Percentiles rank a stretch among this genome's conserved stretches.
These are phyloP conservation scores for Drosophila nannoptera DNA, from an alignment of 1,140 invertebrate genomes.

Conservation along the genomic window DNA sequence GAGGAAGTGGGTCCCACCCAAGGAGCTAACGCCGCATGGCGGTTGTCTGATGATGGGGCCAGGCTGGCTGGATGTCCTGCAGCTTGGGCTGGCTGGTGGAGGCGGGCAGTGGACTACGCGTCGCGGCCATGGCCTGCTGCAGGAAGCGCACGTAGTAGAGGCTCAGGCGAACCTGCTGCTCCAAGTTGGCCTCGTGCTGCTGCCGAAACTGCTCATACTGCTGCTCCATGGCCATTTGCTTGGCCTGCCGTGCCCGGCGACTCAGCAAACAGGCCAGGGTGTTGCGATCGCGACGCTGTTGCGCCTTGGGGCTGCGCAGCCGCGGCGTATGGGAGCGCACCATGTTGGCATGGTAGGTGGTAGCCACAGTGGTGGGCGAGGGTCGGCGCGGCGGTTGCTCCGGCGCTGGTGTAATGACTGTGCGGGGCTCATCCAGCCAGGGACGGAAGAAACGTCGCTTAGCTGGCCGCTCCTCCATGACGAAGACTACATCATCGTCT, in stretches of 20 bases:
- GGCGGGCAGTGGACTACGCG: constrained; percentile 16
- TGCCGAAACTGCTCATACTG: constrained; percentile 36
- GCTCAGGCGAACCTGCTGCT: constrained; percentile 58
- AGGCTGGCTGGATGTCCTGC: constrained; percentile 3
- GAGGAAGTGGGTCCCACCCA: constrained; percentile 1
- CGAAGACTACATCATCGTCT: constrained; percentile 64
- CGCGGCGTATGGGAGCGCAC: constrained; percentile 38
- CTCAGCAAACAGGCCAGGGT: constrained; percentile 52
- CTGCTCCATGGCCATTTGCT: constrained; percentile 49
- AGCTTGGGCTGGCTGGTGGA: neutral
- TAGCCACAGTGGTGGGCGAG: constrained; percentile 2
- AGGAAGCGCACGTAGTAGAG: constrained; percentile 59
- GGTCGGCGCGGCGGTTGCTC: constrained; percentile 10
- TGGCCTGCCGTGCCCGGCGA: constrained; percentile 48
- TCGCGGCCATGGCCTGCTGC: constrained; percentile 45
- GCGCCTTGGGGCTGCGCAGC: constrained; percentile 56
- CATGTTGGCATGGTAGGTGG: constrained; percentile 55
- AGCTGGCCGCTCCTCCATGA: constrained; percentile 39
- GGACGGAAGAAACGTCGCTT: constrained; percentile 61
- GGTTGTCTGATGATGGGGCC: constrained; percentile 9
- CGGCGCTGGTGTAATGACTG: neutral
- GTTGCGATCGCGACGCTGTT: constrained; percentile 56
- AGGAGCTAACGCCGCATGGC: constrained; percentile 4
- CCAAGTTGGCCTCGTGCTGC: constrained; percentile 47
- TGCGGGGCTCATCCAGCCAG: constrained; percentile 43